Evolutionary conservation across 2,113 vertebrate genomes (phyloP).

Genomic region (Sebastes fasciatus): DNA sequence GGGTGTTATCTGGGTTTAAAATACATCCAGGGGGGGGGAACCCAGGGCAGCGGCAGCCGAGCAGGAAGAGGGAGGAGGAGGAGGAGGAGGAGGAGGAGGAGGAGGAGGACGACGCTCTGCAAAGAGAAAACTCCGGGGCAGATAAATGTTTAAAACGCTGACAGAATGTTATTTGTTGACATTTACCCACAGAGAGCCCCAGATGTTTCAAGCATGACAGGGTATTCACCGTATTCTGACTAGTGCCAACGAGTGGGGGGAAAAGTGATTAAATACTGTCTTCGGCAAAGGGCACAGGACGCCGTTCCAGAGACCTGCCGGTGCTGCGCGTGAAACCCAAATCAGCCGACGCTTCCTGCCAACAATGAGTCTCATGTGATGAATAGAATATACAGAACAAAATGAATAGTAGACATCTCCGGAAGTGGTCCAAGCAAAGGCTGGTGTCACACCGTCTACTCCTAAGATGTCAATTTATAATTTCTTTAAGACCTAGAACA

Average conservation of each 20-base stretch:
- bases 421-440: too few species aligned
- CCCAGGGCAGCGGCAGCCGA: slow-evolving; percentile 33
- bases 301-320: slow-evolving; percentile 31
- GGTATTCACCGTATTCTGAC: slow-evolving; percentile 46
- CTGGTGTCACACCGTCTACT: too few species aligned
- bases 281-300: slow-evolving; percentile 54
- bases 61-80: neutral
- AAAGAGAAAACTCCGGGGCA: slow-evolving; percentile 33
- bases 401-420: neutral
- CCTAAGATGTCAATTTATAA: too few species aligned
- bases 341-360: slow-evolving; percentile 6
- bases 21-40: slow-evolving; percentile 48
- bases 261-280: slow-evolving; percentile 38
- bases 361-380: neutral
- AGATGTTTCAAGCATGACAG: slow-evolving; percentile 76
- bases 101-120: neutral
- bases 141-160: slow-evolving; percentile 78
- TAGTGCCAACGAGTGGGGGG: slow-evolving; percentile 10
- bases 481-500: neutral
- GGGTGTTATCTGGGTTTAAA: slow-evolving; percentile 71
- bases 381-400: neutral
- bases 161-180: slow-evolving; percentile 78
- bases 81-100: neutral
- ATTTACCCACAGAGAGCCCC: slow-evolving; percentile 71
- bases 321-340: slow-evolving; percentile 12